These are phyloP conservation scores for Polypterus senegalus DNA, from an alignment of 2,113 vertebrate genomes.

Conservation along the genomic window DNA sequence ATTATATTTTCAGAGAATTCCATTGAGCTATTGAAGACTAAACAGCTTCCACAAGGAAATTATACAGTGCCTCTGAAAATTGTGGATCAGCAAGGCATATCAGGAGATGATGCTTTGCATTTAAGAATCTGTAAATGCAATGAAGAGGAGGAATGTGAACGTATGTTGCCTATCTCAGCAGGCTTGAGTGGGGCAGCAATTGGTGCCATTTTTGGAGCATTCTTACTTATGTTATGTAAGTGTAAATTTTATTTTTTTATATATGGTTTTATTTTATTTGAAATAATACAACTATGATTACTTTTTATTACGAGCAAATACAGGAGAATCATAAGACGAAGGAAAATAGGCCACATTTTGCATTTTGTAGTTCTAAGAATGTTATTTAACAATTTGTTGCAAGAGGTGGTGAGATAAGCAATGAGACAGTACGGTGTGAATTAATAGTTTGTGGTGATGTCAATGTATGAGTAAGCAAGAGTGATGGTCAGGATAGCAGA, in stretches of 20 bases:
- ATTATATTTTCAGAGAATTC: conserved; percentile 23
- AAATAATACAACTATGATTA: no score
- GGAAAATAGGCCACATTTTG: no score
- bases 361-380: no score
- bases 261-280: no score
- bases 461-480: no score
- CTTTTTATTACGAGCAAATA: no score
- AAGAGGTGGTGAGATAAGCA: no score
- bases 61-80: conserved; percentile 48
- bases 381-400: no score
- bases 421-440: no score
- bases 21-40: conserved; percentile 38
- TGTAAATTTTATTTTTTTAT: background rate
- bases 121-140: conserved; percentile 50
- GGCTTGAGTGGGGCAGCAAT: conserved; percentile 28
- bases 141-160: conserved; percentile 16
- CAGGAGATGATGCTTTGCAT: conserved; percentile 18
- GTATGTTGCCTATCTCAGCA: background rate
- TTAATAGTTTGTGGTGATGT: no score
- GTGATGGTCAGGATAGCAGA: no score
- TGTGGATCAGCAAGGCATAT: conserved; percentile 46
- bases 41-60: conserved; percentile 37
- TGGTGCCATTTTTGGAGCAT: conserved; percentile 26
- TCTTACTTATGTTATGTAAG: conserved; percentile 54
- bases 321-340: no score